Conservation (phyloP, 2,888 invertebrate genomes). For the Octonoba sinensis region DNA sequence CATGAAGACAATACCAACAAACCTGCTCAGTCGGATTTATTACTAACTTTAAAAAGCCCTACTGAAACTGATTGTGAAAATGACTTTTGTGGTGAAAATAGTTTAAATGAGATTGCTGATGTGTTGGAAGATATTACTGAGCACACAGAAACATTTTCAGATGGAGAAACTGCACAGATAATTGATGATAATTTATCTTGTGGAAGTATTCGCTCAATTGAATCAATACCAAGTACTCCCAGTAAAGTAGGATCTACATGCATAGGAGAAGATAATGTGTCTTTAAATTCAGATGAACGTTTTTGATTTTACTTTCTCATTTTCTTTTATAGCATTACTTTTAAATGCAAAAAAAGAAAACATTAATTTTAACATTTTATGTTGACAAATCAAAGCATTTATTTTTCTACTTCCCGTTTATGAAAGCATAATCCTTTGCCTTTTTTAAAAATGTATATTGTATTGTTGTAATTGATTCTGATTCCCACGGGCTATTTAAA, state of each 20-base stretch:
- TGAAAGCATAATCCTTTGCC: too few relatives aligned
- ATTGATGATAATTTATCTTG: constrained; percentile 59
- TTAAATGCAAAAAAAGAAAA: background rate
- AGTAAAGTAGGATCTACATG: constrained; percentile 47
- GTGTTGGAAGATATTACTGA: constrained; percentile 63
- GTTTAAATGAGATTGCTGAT: constrained; percentile 57
- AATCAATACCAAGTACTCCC: constrained; percentile 59
- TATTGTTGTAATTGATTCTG: too few relatives aligned
- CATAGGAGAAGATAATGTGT: constrained; percentile 29
- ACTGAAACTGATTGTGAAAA: constrained; percentile 31
- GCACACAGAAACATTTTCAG: constrained; percentile 61
- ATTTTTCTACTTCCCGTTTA: too few relatives aligned
- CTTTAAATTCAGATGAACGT: constrained; percentile 10
- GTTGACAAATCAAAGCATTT: too few relatives aligned
- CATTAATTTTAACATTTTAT: constrained; percentile 8
- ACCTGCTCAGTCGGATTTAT: constrained; percentile 12
- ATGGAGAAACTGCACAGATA: constrained; percentile 62
- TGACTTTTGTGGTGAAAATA: constrained; percentile 51
- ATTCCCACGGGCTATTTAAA: too few relatives aligned
- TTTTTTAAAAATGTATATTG: too few relatives aligned
- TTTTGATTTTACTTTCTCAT: too few relatives aligned
- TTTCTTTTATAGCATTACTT: background rate
- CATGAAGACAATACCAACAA: constrained; percentile 40
- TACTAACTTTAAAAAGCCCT: constrained; percentile 7
- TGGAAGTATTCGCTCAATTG: constrained; percentile 59